Conservation (phyloP, 2,113 vertebrate genomes). For the Ptyas mucosa region DNA sequence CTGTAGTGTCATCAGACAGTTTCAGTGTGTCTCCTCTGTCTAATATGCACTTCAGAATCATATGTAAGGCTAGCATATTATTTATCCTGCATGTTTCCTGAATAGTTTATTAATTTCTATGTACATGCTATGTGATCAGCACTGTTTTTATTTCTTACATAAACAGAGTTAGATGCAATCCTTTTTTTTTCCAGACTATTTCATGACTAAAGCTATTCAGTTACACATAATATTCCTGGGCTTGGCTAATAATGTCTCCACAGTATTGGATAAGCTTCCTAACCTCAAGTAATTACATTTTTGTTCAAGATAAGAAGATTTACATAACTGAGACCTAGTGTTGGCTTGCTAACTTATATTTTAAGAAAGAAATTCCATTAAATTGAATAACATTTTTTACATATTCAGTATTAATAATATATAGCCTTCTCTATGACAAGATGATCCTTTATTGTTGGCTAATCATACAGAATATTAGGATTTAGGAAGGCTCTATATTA, state of each 20-base stretch:
- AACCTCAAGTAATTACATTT: neutral
- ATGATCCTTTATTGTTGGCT: neutral
- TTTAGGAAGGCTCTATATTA: neutral
- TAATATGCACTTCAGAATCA: neutral
- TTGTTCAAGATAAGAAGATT: neutral
- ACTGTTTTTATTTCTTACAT: neutral
- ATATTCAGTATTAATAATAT: neutral
- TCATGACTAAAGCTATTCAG: neutral
- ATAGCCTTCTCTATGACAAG: neutral
- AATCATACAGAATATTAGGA: neutral
- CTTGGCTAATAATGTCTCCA: neutral
- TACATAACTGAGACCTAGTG: neutral
- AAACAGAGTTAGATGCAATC: neutral
- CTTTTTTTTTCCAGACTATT: neutral
- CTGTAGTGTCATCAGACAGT: neutral
- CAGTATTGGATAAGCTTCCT: neutral
- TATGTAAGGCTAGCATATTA: neutral
- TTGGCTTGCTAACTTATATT: neutral
- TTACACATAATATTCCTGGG: neutral
- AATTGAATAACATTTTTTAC: rapidly evolving
- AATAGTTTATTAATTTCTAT: neutral
- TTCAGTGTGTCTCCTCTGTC: neutral
- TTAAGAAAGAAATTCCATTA: neutral
- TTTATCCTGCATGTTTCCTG: neutral
- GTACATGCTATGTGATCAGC: neutral